Evolutionary conservation across 2,113 vertebrate genomes (phyloP).

Genomic region (Nothoprocta pentlandii): DNA sequence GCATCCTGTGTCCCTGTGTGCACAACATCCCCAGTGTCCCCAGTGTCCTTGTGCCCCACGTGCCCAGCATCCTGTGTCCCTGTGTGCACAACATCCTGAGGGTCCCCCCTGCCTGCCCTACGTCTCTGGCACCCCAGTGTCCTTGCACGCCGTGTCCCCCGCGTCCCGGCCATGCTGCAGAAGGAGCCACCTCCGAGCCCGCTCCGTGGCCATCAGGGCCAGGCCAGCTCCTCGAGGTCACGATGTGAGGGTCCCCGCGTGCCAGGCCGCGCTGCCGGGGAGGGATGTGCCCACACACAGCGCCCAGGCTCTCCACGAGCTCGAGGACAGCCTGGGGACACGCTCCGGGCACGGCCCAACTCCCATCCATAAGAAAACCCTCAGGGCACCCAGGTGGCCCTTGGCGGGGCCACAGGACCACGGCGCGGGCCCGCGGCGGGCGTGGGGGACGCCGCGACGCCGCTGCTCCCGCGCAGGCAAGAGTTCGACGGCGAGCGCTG

Average conservation of each 20-base stretch:
- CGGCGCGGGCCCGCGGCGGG: accelerated
- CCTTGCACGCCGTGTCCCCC: not conserved
- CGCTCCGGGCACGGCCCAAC: not conserved
- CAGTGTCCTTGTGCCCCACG: too few species aligned
- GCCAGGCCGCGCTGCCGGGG: not conserved
- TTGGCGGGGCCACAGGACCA: not conserved
- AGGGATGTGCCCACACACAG: not conserved
- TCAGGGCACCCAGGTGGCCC: not conserved
- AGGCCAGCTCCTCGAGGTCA: too few species aligned
- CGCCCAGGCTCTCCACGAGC: too few species aligned
- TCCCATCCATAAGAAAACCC: not conserved
- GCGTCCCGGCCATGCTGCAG: too few species aligned
- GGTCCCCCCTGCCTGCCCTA: too few species aligned
- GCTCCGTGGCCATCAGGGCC: accelerated
- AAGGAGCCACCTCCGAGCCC: not conserved
- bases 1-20: not conserved
- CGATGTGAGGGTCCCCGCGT: too few species aligned
- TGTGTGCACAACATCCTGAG: not conserved
- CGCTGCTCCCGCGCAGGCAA: conserved; percentile 69
- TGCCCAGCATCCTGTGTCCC: too few species aligned
- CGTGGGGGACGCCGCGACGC: too few species aligned
- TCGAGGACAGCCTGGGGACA: not conserved
- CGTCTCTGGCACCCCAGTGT: not conserved
- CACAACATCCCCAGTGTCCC: not conserved
- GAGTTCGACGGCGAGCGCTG: conserved; percentile 87